Evolutionary conservation across 1,140 invertebrate species (phyloP), one percentile per base, ranked within the genome.

Genomic region (Drosophila baimaii): DNA sequence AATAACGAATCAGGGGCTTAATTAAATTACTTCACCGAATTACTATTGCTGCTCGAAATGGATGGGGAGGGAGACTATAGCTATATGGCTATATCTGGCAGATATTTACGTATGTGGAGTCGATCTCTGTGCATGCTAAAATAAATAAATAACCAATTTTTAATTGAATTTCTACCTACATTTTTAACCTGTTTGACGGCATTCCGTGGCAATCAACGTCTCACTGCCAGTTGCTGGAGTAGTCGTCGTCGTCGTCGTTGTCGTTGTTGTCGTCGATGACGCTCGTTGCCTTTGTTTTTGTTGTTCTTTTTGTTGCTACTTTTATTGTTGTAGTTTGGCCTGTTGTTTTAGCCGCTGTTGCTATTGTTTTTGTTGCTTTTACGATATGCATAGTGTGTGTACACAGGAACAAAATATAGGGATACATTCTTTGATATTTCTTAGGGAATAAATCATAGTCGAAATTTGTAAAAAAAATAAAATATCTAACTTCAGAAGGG

Each of bases 141-240:
- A 89, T 83, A 90, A 90, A 91, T 91, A 90, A 90, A 91, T 91
- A 91, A 89, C 89, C 77, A 91, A 91, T 90, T 90, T 91, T 89
- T 90, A 90, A 91, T 90, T 84, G 88, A 91, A 90, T 90, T 90
- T 89, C 88, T 90, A 90, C 88, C 88, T 90, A 90, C 81, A 90
- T 90, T 90, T 90, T 90, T 89, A 90, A 90, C 88, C 88, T 89
- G 88, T 90, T 90, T 91, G 88, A 90, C 83, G 78, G 89, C 88
- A 90, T 90, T 90, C 88, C 89, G 77, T 86, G 89, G 70, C 88
- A 85, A 90, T 90, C 88, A 90, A 90, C 89, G 84, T 84, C 89
- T 80, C 74, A 74, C 80, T 68, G 80, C 71, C 70, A 69, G 79
- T 77, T 77, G 76, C 76, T 72, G 66, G 76, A 83, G 81, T 84